A percentile compares a stretch with the other conserved stretches of the same genome.
Evolutionary conservation across 2,888 invertebrate genomes (phyloP).

Genomic region (Deilephila elpenor): DNA sequence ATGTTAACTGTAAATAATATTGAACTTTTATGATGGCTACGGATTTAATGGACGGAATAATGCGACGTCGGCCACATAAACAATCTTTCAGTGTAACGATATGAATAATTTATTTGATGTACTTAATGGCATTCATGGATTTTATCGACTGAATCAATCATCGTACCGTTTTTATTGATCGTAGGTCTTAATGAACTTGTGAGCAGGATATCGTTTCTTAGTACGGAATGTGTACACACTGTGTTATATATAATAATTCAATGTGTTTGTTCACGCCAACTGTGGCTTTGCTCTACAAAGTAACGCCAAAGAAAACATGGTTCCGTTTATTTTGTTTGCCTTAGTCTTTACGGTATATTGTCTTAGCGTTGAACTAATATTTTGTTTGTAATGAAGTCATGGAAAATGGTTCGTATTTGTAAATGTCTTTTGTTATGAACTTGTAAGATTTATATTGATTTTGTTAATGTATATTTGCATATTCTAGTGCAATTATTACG

Average conservation of each 20-base stretch:
- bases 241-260: slow-evolving; percentile 3
- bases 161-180: slow-evolving; percentile 12
- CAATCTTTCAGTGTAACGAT: slow-evolving; percentile 13
- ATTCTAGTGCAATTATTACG: neutral
- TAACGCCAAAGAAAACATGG: slow-evolving; percentile 16
- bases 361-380: slow-evolving; percentile 20
- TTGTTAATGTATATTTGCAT: neutral
- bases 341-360: slow-evolving; percentile 22
- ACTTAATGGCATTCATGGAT: slow-evolving; percentile 16
- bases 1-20: slow-evolving; percentile 28
- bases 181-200: slow-evolving; percentile 19
- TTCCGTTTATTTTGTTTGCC: slow-evolving; percentile 23
- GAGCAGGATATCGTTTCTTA: neutral
- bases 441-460: neutral
- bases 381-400: slow-evolving; percentile 18
- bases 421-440: neutral
- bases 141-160: slow-evolving; percentile 18
- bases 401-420: neutral
- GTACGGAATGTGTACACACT: neutral
- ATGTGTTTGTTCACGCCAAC: slow-evolving; percentile 15
- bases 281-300: slow-evolving; percentile 24
- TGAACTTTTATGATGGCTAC: slow-evolving; percentile 13
- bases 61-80: slow-evolving; percentile 16
- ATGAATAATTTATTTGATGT: slow-evolving; percentile 15
- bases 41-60: slow-evolving; percentile 20